Evolutionary conservation across 2,113 vertebrate genomes (phyloP), one percentile per base, ranked within the genome.

Genomic region (Chamaetylas fuelleborni): DNA sequence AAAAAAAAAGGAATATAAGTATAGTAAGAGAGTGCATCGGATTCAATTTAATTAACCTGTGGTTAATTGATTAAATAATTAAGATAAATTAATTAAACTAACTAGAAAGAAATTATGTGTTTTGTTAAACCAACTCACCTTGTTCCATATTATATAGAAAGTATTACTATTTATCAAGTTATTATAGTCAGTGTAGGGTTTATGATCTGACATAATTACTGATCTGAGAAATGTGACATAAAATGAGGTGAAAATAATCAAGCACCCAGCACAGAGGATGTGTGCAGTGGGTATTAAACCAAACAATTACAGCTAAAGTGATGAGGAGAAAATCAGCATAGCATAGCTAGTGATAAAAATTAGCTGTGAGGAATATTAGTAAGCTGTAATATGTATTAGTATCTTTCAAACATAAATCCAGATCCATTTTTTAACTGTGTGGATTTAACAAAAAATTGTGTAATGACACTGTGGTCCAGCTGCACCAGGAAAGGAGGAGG

Each of bases 31-130:
- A 45, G 64, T 51, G 56, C 26, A 81, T 73, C 72, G 71, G 51
- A 73, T 73, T 47, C 8, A 38, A 50, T 50, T 73, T 90, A 82
- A 95, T 93, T 92, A 92, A 93, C 47, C 72, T 58, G 38, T 71
- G 80, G 79, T 88, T 91, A 94, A 62, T 54, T 88, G 85, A 67
- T 83, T 88, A 86, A 93, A 73, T 83, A 88, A 93, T 93, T 82
- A 81, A 70, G 43, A 40, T 73, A 31, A 91, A 91, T 80, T 91
- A 91, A 93, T 95, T 95, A 74, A 78, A 73, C 47, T 80, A 94
- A 64, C 56, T 56, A 43, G 65, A 78, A 81, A 67, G 26, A 88
- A 95, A 81, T 76, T 11, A 48, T 18, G 14, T 38, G 51, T 65
- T 91, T 58, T 62, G 66, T 90, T 95, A 85, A 91, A 91, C 33